These are phyloP conservation scores for Notothenia coriiceps DNA, from an alignment of 2,113 vertebrate species.

Conservation along the genomic window DNA sequence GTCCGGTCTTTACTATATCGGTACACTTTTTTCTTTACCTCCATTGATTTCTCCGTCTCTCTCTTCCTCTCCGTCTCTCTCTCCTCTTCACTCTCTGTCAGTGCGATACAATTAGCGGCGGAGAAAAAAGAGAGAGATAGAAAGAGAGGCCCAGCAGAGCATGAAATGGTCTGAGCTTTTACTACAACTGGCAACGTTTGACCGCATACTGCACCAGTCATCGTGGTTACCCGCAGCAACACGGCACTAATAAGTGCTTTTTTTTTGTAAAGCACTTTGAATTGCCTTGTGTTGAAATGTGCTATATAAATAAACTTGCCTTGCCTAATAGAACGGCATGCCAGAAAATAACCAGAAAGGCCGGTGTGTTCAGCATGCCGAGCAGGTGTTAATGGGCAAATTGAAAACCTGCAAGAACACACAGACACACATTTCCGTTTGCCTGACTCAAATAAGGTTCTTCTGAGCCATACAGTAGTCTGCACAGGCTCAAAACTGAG, in stretches of 20 bases:
- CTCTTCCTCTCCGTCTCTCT: not conserved
- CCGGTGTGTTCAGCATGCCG: slow-evolving; percentile 41
- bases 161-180: slow-evolving; percentile 74
- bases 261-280: no score
- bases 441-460: no score
- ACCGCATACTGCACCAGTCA: slow-evolving; percentile 63
- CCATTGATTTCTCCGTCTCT: slow-evolving; percentile 36
- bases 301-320: no score
- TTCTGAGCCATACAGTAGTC: not conserved
- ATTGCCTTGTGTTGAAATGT: no score
- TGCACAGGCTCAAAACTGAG: not conserved
- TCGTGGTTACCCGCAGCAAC: slow-evolving; percentile 74
- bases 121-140: slow-evolving; percentile 28
- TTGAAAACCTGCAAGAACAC: slow-evolving; percentile 25
- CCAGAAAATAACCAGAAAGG: not conserved
- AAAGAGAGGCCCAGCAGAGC: slow-evolving; percentile 64
- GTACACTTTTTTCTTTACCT: slow-evolving; percentile 20
- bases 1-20: not conserved
- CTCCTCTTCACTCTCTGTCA: slow-evolving; percentile 20
- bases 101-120: slow-evolving; percentile 46
- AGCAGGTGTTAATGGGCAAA: slow-evolving; percentile 52
- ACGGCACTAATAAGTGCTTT: slow-evolving; percentile 33
- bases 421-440: not conserved
- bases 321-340: no score
- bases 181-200: slow-evolving; percentile 77